These are phyloP conservation scores for Gambusia holbrooki DNA, from an alignment of 2,113 vertebrate species.

Conservation along the genomic window DNA sequence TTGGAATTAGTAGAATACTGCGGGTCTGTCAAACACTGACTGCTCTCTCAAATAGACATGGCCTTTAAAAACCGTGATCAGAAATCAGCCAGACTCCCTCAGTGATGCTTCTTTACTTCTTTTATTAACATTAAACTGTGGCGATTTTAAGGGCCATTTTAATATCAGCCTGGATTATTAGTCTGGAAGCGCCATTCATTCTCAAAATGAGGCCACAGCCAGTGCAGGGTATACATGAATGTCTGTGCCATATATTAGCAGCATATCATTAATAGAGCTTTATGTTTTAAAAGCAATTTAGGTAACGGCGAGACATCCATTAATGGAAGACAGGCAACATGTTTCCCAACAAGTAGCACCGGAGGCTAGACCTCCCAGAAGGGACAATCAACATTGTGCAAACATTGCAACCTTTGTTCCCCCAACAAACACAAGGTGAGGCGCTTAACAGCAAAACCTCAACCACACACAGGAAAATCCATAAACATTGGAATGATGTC, in stretches of 20 bases:
- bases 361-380: constrained; percentile 81
- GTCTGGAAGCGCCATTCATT: constrained; percentile 19
- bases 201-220: constrained; percentile 18
- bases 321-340: constrained; percentile 66
- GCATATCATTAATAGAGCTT: constrained; percentile 31
- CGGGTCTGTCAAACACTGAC: background rate
- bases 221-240: constrained; percentile 14
- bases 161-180: constrained; percentile 46
- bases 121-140: constrained; percentile 23
- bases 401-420: constrained; percentile 80
- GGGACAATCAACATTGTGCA: constrained; percentile 74
- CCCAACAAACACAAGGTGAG: constrained; percentile 74
- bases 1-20: background rate
- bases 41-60: background rate
- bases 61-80: background rate
- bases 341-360: constrained; percentile 67
- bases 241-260: background rate
- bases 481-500: constrained; percentile 84
- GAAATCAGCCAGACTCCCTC: background rate
- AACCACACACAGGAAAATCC: constrained; percentile 79
- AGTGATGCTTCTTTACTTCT: background rate
- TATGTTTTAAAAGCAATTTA: constrained; percentile 43
- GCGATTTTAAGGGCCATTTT: constrained; percentile 57
- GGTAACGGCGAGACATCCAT: constrained; percentile 57
- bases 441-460: constrained; percentile 72